A percentile compares a stretch with the other conserved stretches of the same genome.
phyloP scores from a whole-genome alignment of 2,797 vertebrate species.

The Oreochromis mossambicus region DNA sequence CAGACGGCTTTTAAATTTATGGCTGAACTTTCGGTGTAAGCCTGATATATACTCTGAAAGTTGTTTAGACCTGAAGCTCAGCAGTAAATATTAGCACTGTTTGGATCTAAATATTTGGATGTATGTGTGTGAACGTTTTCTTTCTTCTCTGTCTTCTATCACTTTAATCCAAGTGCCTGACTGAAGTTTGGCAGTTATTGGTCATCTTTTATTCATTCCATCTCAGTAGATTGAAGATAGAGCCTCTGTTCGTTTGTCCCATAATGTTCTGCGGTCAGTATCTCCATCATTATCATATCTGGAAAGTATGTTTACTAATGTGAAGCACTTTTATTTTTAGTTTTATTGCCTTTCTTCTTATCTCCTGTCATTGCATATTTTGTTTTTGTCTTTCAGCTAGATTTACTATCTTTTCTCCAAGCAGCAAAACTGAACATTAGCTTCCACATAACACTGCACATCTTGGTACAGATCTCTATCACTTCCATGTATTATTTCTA shows the following conservation, averaged over 20 bases:
- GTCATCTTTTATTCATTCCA: background rate
- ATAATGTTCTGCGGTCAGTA: background rate
- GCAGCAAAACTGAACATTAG: background rate
- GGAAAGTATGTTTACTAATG: background rate
- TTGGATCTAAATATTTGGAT: background rate
- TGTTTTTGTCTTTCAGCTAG: background rate
- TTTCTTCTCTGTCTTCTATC: background rate
- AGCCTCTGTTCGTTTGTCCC: background rate
- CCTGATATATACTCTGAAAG: background rate
- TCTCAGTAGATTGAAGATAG: background rate
- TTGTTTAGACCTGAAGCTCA: background rate
- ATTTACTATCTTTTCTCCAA: background rate
- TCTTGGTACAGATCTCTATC: no score
- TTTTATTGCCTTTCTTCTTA: background rate
- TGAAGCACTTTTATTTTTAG: background rate
- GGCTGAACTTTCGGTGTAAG: background rate
- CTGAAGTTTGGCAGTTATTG: background rate
- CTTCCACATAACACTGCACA: background rate
- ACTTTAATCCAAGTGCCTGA: background rate
- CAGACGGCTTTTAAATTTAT: background rate
- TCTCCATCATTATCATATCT: background rate
- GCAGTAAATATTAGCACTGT: constrained; percentile 12
- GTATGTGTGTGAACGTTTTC: background rate
- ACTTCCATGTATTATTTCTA: background rate
- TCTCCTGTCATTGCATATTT: background rate